Evolutionary conservation across 2,888 invertebrate species (phyloP).

Genomic region (Cantharis nigra): DNA sequence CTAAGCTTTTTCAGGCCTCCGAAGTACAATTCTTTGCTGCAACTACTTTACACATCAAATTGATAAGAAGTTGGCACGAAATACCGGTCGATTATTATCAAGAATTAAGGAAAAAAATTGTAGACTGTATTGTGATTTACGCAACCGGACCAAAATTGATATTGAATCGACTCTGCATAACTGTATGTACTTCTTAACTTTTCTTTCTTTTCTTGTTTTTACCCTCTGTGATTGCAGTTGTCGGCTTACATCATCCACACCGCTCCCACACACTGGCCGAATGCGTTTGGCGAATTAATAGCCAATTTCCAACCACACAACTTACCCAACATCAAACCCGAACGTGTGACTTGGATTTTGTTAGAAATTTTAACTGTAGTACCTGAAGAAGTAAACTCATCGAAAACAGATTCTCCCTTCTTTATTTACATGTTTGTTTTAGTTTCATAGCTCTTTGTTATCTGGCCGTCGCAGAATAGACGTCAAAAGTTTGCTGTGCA

Average conservation of each 20-base stretch:
- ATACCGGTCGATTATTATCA: constrained; percentile 80
- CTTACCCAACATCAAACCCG: constrained; percentile 64
- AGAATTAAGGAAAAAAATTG: constrained; percentile 74
- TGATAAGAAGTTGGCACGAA: constrained; percentile 86
- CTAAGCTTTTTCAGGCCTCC: constrained; percentile 65
- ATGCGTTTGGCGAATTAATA: constrained; percentile 77
- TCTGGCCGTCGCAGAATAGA: constrained; percentile 52
- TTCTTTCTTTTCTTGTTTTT: not conserved
- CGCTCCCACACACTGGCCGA: constrained; percentile 61
- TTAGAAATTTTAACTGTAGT: constrained; percentile 84
- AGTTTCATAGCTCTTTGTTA: constrained; percentile 58
- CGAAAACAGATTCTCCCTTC: not conserved
- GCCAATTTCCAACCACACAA: constrained; percentile 57
- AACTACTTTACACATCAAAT: constrained; percentile 85
- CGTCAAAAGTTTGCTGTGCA: constrained; percentile 53
- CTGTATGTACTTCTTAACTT: constrained; percentile 66
- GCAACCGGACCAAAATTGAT: constrained; percentile 84
- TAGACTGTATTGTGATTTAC: constrained; percentile 77
- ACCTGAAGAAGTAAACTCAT: constrained; percentile 78
- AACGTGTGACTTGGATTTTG: constrained; percentile 68
- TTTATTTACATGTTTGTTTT: constrained; percentile 23
- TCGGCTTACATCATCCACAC: constrained; percentile 81
- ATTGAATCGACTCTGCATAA: constrained; percentile 83
- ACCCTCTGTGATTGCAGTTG: constrained; percentile 62
- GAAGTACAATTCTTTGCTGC: constrained; percentile 96